These are phyloP conservation scores for Morone chrysops DNA, from an alignment of 2,113 vertebrate species.

Conservation along the genomic window DNA sequence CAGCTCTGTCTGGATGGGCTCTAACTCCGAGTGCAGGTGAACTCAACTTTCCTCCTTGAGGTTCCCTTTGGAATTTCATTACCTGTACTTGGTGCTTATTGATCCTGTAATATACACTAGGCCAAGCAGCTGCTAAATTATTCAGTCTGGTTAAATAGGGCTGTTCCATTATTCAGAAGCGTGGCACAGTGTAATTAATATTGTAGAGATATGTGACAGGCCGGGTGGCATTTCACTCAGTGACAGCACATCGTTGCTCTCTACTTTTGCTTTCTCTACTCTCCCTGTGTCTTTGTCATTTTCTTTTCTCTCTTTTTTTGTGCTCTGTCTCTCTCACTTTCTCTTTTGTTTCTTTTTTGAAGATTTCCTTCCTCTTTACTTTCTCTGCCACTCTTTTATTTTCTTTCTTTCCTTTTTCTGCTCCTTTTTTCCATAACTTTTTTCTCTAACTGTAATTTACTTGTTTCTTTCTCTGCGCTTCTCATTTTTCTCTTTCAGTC, in stretches of 20 bases:
- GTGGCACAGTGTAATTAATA: conserved; percentile 88
- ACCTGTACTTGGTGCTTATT: conserved; percentile 81
- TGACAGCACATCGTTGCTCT: conserved; percentile 64
- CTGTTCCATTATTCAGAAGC: conserved; percentile 86
- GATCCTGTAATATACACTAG: conserved; percentile 85
- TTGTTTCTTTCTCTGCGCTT: conserved; percentile 10
- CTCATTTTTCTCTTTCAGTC: background rate
- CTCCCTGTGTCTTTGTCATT: conserved; percentile 40
- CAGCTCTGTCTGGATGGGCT: background rate
- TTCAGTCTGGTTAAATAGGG: conserved; percentile 87
- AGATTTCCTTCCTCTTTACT: background rate
- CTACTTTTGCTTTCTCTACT: conserved; percentile 48
- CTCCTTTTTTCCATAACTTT: conserved; percentile 3
- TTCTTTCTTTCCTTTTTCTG: background rate
- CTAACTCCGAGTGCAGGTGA: conserved; percentile 52
- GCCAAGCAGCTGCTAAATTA: conserved; percentile 84
- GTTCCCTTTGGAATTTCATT: conserved; percentile 82
- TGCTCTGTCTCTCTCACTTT: conserved; percentile 29
- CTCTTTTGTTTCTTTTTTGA: conserved; percentile 4
- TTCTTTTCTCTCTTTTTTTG: conserved; percentile 8
- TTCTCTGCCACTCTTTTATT: conserved; percentile 13
- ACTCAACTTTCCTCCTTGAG: conserved; percentile 68
- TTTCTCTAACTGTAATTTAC: background rate
- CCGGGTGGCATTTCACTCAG: conserved; percentile 79
- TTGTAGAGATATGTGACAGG: conserved; percentile 86